A percentile compares a stretch with the other conserved stretches of the same genome.
Evolutionary conservation across 2,797 vertebrate species (phyloP).

Genomic region (Caiman crocodilus): DNA sequence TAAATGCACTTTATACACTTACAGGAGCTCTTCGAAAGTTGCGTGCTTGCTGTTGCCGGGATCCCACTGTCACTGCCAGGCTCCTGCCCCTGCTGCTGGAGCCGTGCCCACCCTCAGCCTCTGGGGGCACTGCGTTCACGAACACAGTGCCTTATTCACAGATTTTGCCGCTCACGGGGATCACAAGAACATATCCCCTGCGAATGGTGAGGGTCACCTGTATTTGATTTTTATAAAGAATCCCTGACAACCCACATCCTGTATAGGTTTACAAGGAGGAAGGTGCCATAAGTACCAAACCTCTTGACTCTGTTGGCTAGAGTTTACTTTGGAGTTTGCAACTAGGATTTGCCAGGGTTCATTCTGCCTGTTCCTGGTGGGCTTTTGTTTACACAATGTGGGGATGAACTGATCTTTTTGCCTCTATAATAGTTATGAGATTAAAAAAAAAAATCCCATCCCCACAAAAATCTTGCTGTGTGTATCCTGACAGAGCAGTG

Average conservation of each 20-base stretch:
- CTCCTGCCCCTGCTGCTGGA: no score
- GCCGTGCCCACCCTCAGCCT: no score
- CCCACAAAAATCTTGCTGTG: conserved; percentile 3
- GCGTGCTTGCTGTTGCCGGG: no score
- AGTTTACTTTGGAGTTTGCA: background rate
- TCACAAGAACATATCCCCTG: no score
- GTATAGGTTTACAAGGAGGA: no score
- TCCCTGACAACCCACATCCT: background rate
- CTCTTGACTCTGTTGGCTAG: background rate
- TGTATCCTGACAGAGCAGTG: background rate
- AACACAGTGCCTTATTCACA: no score
- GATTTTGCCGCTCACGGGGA: no score
- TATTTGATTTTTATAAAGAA: background rate
- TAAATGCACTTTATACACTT: no score
- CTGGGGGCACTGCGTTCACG: no score
- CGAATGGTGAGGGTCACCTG: no score
- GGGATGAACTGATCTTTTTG: background rate
- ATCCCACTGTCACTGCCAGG: no score
- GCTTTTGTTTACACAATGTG: background rate
- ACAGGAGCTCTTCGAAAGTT: no score
- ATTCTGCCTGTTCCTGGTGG: background rate
- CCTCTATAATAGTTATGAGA: background rate
- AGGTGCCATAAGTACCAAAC: background rate
- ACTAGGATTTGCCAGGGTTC: background rate
- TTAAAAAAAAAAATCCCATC: background rate